Evolutionary conservation across 2,113 vertebrate species (phyloP).

Genomic region (human): GRCh38 chr13:98664001-98664500

Average conservation of each 20-base stretch:
- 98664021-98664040: too few species aligned
- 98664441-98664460: background rate
- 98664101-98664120: too few species aligned
- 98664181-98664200: background rate
- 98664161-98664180: fast-evolving
- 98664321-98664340: background rate
- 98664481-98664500: background rate
- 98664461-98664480: background rate
- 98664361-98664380: background rate
- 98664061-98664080: too few species aligned
- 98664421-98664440: background rate
- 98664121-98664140: too few species aligned
- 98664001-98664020: too few species aligned
- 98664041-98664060: too few species aligned
- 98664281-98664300: background rate
- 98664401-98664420: background rate
- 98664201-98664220: conserved; percentile 14
- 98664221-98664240: background rate
- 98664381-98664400: background rate
- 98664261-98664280: background rate
- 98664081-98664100: too few species aligned
- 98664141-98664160: too few species aligned
- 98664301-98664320: background rate
- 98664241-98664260: background rate
- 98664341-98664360: fast-evolving